Evolutionary conservation across 92 coral and sea anemone genomes (phyloP), one percentile per base, ranked within the genome.

Genomic region (Palythoa heliodiscus): DNA sequence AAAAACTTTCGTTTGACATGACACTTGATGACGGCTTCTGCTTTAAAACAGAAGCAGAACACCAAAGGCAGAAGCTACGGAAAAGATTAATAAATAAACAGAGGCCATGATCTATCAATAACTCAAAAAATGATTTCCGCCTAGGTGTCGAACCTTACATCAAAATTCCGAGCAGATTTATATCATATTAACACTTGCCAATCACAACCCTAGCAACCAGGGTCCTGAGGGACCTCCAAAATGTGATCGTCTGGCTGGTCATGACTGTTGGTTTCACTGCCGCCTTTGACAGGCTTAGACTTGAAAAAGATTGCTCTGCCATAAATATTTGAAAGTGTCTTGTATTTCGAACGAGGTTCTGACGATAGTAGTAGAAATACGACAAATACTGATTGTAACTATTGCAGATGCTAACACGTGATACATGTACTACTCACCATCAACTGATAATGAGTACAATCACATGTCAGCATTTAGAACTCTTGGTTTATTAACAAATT

Each of bases 51-150:
- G 79, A 52, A 3, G 40, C 79, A 54, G 67, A 52, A 76, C 82
- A 53, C 69, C 82, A 76, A 76, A 76, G 64, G 82, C 67, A 54
- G 82, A 76, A 53, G 82, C 68, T 47, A 76, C 68, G 61, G 35
- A 43, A 39, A 73, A n/a, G 39, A 25, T 50, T 39, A 73, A 50
- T 73, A 43, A 73, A 43, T 73, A 43, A 73, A 73, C 52, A 19
- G 14, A 43, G 54, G 77, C 23, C 29, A 73, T 29, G 54, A 17
- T 43, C 52, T 72, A 23, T 20, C 55, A 35, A 16, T 40, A 73
- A 43, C n/a, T 19, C 76, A 37, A 71, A 71, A 71, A 71, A 71
- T 35, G 43, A 4, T 37, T 43, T 11, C 50, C 50, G 3, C 22
- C 20, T 38, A 71, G 76, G 76, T 71, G 76, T 37, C 20, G 53